Evolutionary conservation across 2,888 invertebrate species (phyloP).

Genomic region (Nudaria mundana): DNA sequence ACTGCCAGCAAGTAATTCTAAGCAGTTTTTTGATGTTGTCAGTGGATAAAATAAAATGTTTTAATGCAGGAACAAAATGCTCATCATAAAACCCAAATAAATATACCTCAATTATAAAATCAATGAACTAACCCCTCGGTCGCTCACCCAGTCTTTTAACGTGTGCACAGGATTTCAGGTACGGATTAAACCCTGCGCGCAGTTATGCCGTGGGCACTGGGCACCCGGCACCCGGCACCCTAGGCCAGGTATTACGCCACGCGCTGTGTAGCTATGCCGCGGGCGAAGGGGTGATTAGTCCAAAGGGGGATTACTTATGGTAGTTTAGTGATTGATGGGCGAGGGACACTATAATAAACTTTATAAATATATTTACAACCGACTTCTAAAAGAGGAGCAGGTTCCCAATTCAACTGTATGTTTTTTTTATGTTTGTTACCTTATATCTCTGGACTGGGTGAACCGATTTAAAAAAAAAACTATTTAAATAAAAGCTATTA

Average conservation of each 20-base stretch:
- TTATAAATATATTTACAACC: too few relatives aligned
- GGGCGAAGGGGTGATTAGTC: constrained; percentile 27
- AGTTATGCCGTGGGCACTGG: constrained; percentile 40
- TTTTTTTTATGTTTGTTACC: too few relatives aligned
- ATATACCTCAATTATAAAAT: neutral
- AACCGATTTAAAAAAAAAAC: too few relatives aligned
- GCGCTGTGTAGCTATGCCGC: constrained; percentile 15
- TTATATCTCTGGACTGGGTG: too few relatives aligned
- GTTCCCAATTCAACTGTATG: too few relatives aligned
- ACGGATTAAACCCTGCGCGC: constrained; percentile 43
- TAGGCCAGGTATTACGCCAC: constrained; percentile 14
- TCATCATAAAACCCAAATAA: neutral
- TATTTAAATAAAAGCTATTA: too few relatives aligned
- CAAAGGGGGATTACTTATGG: constrained; percentile 27
- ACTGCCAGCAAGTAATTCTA: too few relatives aligned
- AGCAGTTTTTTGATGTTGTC: too few relatives aligned
- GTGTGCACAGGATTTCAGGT: constrained; percentile 34
- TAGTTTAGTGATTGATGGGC: constrained; percentile 19
- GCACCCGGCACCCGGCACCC: constrained; percentile 15
- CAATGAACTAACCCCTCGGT: constrained; percentile 9
- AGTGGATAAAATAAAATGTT: too few relatives aligned
- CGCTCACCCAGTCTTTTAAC: constrained; percentile 17
- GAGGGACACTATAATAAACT: too few relatives aligned
- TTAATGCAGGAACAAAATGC: neutral
- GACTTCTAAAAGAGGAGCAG: too few relatives aligned